Conservation (phyloP, 37 sponge, comb jelly and placozoan species). For the Cliona cf. orientalis region DNA sequence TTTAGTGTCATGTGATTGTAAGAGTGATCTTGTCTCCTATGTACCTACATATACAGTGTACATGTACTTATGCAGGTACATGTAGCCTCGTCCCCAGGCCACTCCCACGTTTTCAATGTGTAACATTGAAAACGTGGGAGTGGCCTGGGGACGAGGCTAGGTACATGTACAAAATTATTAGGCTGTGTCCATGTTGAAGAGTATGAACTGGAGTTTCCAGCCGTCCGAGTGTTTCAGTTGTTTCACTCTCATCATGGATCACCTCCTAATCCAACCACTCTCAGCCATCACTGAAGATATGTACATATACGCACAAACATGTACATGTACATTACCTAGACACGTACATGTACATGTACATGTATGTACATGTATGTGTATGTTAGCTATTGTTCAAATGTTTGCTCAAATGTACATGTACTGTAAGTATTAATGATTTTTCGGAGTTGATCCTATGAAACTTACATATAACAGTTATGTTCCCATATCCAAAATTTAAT, state of each 20-base stretch:
- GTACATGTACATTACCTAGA: background rate
- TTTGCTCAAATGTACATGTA: too few relatives aligned
- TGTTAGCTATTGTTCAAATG: too few relatives aligned
- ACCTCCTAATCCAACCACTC: constrained; percentile 62
- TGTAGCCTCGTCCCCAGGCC: too few relatives aligned
- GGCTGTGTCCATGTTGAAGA: constrained; percentile 43
- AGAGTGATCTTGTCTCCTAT: too few relatives aligned
- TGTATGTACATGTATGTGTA: background rate
- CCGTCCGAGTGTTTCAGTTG: constrained; percentile 42
- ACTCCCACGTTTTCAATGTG: too few relatives aligned
- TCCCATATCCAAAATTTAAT: too few relatives aligned
- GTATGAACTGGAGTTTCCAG: constrained; percentile 56
- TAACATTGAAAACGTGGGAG: too few relatives aligned
- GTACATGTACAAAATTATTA: constrained; percentile 14
- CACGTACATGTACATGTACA: background rate
- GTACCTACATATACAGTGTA: too few relatives aligned
- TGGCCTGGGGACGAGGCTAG: too few relatives aligned
- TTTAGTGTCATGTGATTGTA: background rate
- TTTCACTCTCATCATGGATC: constrained; percentile 66
- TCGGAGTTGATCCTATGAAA: too few relatives aligned
- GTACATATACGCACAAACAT: background rate
- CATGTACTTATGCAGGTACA: background rate
- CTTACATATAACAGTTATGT: too few relatives aligned
- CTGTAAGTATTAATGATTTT: too few relatives aligned
- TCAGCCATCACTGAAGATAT: constrained; percentile 55